Conservation (phyloP, 1,140 invertebrate genomes). For the Drosophila micromelanica region DNA sequence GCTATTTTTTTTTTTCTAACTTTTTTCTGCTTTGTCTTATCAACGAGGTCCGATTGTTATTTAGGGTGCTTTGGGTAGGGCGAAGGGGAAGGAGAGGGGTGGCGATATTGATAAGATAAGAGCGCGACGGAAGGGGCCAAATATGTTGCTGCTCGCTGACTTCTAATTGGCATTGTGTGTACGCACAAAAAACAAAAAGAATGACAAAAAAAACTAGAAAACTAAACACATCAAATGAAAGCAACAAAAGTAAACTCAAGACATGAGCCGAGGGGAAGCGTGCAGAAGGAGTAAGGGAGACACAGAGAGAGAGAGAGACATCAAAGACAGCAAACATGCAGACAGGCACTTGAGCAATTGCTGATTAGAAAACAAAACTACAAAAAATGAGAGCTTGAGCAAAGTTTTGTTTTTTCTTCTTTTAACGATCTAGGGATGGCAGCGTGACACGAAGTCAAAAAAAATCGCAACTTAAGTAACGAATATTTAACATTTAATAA, state of each 20-base stretch:
- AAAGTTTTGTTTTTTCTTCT: too few relatives aligned
- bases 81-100: background rate
- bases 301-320: background rate
- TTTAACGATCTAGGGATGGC: background rate
- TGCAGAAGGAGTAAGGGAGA: too few relatives aligned
- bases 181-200: slow-evolving; percentile 12
- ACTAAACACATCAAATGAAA: slow-evolving; percentile 12
- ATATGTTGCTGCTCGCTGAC: slow-evolving; percentile 64
- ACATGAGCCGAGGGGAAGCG: too few relatives aligned
- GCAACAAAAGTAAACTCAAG: slow-evolving; percentile 14
- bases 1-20: background rate
- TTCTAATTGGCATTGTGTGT: slow-evolving; percentile 78
- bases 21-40: slow-evolving; percentile 23
- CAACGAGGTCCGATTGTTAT: slow-evolving; percentile 7
- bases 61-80: background rate
- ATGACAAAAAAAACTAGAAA: background rate
- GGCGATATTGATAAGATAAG: slow-evolving; percentile 62
- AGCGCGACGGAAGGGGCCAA: slow-evolving; percentile 1
- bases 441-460: too few relatives aligned
- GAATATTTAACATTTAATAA: too few relatives aligned
- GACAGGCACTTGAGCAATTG: slow-evolving; percentile 16
- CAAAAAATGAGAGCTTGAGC: background rate
- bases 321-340: slow-evolving; percentile 1
- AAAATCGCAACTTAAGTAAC: background rate
- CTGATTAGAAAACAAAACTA: slow-evolving; percentile 28